Evolutionary conservation across 2,113 vertebrate genomes (phyloP), one percentile per base, ranked within the genome.

Genomic region (Pseudolaguvia tuberculata): DNA sequence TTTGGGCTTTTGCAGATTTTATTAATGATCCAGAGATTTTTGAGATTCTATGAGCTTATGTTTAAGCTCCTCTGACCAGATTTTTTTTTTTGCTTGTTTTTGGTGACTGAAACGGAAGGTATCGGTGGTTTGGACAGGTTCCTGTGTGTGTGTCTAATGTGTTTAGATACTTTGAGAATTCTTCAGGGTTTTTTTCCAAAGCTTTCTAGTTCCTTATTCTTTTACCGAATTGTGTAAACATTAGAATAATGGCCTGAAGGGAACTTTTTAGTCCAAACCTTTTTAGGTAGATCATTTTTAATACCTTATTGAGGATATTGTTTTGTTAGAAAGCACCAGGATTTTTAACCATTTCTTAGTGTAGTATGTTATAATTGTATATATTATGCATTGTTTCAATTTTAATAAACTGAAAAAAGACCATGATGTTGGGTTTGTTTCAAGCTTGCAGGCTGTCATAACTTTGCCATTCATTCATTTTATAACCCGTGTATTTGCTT

Each of bases 291-390:
- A 63, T 48, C 35, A n/a, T 59, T 73, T 78, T 79, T 52, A 72
- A 71, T 82, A 80, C 48, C 47, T 75, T 72, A 69, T 79, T 42
- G 55, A 69, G 72, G 72, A 75, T 79, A 77, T 52, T 70, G 39
- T 76, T 76, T 69, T 68, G 66, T 78, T 70, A 58, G 61, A 2
- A 61, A 47, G 39, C 42, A 31, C 76, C 7, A 45, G 70, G 48
- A 50, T 77, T 80, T 80, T 77, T 70, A 75, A 65, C 55, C 65
- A 72, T 61, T 62, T 77, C 56, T 75, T 53, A 72, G 25, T 73
- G 27, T 62, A 12, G 51, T 59, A 17, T 76, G n/a, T 21, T 4
- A 62, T 76, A 58, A 67, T 65, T 62, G 62, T 51, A 55, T 14
- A 48, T 76, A 47, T 15, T 77, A 20, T 42, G 4, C 65, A 69